Base-by-base conservation (phyloP, 2,888 invertebrate genomes). In the Pocota personata region DNA sequence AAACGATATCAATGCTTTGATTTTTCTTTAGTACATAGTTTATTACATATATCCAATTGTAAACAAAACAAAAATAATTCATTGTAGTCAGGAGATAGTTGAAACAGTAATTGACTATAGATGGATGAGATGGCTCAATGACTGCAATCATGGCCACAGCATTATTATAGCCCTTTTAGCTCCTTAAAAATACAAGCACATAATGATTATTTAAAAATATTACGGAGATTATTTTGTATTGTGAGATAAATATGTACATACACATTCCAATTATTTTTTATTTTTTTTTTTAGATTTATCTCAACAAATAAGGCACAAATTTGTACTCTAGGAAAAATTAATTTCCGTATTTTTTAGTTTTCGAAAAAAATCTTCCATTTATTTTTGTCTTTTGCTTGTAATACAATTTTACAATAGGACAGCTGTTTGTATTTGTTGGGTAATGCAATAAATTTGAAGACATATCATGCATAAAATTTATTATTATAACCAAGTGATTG, bases 221-320 rank as follows among this genome's bases (percentile, higher is more conserved):
- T 55, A 35, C 52, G 55, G 43, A 48, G 30, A 79, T 40, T 79
- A 58, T 67, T 67, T 48, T 67, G 50, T 40, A 46, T 72, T 60
- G 66, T 75, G 52, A 78, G 72, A 72, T 62, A 64, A 69, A 57
- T 48, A 67, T 67, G 66, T 66, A 16, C 46, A 62, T 55, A 27
- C 69, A 43, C 62, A 71, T 55, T 73, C 32, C 66, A 66, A 57
- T 60, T 50, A 21, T 66, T 67, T 48, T 46, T 52, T 80, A 50
- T 62, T 76, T n/a, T 40, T 73, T 66, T 46, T 71, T 80, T 40
- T 58, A 64, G 58, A 19, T 79, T 69, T 87, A 80, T 80, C 84
- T 87, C 67, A 87, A 84, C 87, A 88, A 87, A 87, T 88, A 88
- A 88, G 88, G 88, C 88, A 88, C 88, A 87, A 87, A 83, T 88